phyloP scores from a whole-genome alignment of 2,888 invertebrate genomes.

The Agriotes lineatus region DNA sequence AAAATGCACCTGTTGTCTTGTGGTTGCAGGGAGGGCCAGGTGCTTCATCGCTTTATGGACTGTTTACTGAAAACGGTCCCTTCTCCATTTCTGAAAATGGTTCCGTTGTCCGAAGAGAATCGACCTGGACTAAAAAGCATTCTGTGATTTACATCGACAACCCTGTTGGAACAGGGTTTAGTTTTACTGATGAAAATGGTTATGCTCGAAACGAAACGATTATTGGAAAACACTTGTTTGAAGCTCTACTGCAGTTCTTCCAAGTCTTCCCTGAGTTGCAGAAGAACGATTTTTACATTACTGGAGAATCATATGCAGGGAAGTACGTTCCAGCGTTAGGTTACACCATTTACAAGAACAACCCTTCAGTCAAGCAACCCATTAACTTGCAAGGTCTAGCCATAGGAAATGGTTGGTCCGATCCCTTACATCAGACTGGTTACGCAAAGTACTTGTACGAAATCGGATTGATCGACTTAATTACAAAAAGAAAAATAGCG shows the following conservation, averaged over 20 bases:
- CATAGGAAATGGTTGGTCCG: conserved; percentile 85
- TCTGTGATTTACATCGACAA: conserved; percentile 92
- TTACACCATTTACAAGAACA: conserved; percentile 88
- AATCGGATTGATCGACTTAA: conserved; percentile 77
- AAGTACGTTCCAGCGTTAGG: no score
- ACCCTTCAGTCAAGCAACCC: conserved; percentile 71
- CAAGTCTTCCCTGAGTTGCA: conserved; percentile 85
- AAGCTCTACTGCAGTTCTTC: conserved; percentile 81
- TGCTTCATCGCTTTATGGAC: conserved; percentile 83
- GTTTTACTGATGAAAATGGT: conserved; percentile 84
- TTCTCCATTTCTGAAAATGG: conserved; percentile 68
- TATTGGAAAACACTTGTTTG: conserved; percentile 84
- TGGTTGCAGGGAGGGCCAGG: no score
- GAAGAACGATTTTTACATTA: conserved; percentile 83
- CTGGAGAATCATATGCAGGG: no score
- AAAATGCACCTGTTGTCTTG: conserved; percentile 78
- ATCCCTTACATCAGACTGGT: conserved; percentile 81
- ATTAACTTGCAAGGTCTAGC: conserved; percentile 81
- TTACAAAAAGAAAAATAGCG: no score
- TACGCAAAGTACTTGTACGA: conserved; percentile 87
- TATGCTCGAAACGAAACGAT: conserved; percentile 84
- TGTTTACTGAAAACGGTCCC: conserved; percentile 90
- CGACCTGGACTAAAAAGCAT: conserved; percentile 84
- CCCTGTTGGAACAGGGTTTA: conserved; percentile 93
- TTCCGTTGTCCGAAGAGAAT: conserved; percentile 71